A percentile compares a stretch with the other conserved stretches of the same genome.
Conservation (phyloP, 2,888 invertebrate species). For the Melieria omissa region DNA sequence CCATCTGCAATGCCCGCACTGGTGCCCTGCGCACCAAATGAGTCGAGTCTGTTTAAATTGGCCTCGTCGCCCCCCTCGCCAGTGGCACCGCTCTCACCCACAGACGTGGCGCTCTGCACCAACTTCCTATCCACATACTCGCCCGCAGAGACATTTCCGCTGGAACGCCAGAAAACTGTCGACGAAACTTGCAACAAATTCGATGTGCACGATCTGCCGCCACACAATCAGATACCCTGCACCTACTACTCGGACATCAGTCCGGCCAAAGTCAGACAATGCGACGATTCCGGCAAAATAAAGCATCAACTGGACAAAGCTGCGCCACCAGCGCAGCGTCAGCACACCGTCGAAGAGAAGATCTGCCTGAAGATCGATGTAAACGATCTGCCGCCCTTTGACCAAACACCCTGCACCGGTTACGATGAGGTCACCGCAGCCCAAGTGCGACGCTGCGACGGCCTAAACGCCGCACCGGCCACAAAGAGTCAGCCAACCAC, state of each 20-base stretch:
- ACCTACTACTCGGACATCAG: conserved; percentile 50
- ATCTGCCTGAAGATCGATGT: conserved; percentile 57
- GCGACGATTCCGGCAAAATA: conserved; percentile 12
- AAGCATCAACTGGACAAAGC: conserved; percentile 25
- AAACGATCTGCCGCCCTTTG: conserved; percentile 40
- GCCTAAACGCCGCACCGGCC: conserved; percentile 38
- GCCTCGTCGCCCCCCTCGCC: conserved; percentile 56
- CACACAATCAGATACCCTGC: conserved; percentile 47
- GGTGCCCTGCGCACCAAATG: conserved; percentile 74
- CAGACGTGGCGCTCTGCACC: conserved; percentile 52
- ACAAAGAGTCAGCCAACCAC: conserved; percentile 44
- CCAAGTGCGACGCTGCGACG: conserved; percentile 53
- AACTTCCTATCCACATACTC: conserved; percentile 47
- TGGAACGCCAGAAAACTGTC: conserved; percentile 49
- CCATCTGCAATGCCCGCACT: conserved; percentile 53
- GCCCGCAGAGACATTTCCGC: conserved; percentile 34
- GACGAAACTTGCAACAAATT: conserved; percentile 58
- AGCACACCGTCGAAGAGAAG: conserved; percentile 53
- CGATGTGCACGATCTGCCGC: conserved; percentile 48
- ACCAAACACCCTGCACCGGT: conserved; percentile 50
- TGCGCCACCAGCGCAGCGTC: conserved; percentile 38
- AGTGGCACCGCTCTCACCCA: conserved; percentile 26
- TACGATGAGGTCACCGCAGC: conserved; percentile 50
- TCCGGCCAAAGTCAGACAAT: conserved; percentile 45
- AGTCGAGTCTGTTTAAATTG: conserved; percentile 57